Percentiles rank a stretch among this genome's conserved stretches.
Evolutionary conservation across 2,888 invertebrate species (phyloP).

Genomic region (Pogonocherus hispidulus): DNA sequence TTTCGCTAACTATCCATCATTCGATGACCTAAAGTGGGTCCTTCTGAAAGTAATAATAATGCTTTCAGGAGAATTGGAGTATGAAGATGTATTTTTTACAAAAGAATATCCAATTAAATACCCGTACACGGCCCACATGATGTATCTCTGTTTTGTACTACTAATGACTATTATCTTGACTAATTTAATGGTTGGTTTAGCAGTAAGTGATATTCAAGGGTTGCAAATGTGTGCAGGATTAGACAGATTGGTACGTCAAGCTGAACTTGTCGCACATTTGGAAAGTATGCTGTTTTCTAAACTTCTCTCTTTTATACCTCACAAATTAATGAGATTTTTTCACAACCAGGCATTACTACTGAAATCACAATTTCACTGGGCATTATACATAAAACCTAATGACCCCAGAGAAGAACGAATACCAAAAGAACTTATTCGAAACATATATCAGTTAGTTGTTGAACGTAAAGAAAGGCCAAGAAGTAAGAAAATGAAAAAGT

Average conservation of each 20-base stretch:
- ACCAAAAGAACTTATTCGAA: slow-evolving; percentile 82
- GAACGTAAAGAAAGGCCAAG: slow-evolving; percentile 76
- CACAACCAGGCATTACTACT: slow-evolving; percentile 83
- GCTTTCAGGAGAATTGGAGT: slow-evolving; percentile 91
- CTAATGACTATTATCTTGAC: slow-evolving; percentile 86
- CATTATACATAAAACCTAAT: slow-evolving; percentile 83
- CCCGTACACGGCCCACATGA: slow-evolving; percentile 80
- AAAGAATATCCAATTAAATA: slow-evolving; percentile 68
- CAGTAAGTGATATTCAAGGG: slow-evolving; percentile 89
- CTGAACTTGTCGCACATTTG: slow-evolving; percentile 84
- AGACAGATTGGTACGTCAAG: slow-evolving; percentile 85
- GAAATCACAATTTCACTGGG: slow-evolving; percentile 80
- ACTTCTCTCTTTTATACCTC: slow-evolving; percentile 75
- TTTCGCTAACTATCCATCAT: slow-evolving; percentile 83
- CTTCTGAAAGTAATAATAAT: slow-evolving; percentile 86
- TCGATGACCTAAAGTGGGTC: slow-evolving; percentile 75
- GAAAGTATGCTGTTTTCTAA: slow-evolving; percentile 88
- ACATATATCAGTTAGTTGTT: slow-evolving; percentile 81
- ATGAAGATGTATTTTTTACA: slow-evolving; percentile 84
- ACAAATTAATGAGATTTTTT: slow-evolving; percentile 75
- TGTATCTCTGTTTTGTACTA: slow-evolving; percentile 83
- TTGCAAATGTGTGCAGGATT: slow-evolving; percentile 84
- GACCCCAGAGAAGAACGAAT: slow-evolving; percentile 85
- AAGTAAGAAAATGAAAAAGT: slow-evolving; percentile 67
- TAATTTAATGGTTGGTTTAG: slow-evolving; percentile 86